A percentile compares a stretch with the other conserved stretches of the same genome.
Evolutionary conservation across 2,113 vertebrate species (phyloP).

Genomic region (Oxygymnocypris stewartii): DNA sequence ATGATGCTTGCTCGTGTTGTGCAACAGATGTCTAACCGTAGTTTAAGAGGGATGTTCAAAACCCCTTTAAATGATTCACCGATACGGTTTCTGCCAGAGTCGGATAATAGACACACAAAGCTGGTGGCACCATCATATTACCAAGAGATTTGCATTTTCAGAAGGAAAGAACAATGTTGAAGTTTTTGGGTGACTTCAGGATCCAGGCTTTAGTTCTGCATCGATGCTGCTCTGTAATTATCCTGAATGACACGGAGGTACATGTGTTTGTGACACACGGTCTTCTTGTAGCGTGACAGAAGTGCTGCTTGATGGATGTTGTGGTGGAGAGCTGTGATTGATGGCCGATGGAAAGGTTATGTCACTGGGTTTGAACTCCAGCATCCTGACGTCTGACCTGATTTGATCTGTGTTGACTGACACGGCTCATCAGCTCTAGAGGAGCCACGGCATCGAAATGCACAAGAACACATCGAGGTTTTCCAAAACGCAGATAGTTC

Average conservation of each 20-base stretch:
- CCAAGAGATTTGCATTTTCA: neutral
- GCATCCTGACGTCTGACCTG: slow-evolving; percentile 52
- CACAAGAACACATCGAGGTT: neutral
- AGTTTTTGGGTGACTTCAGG: neutral
- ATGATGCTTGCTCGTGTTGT: neutral
- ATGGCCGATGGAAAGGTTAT: slow-evolving; percentile 60
- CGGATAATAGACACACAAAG: slow-evolving; percentile 8
- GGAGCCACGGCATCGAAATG: neutral
- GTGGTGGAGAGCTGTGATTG: slow-evolving; percentile 65
- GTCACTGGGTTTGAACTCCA: slow-evolving; percentile 51
- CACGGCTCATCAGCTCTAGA: slow-evolving; percentile 40
- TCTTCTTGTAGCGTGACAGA: slow-evolving; percentile 14
- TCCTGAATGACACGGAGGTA: neutral
- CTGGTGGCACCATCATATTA: neutral
- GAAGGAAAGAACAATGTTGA: slow-evolving; percentile 10
- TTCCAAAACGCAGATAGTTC: neutral
- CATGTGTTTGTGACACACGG: neutral
- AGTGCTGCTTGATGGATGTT: slow-evolving; percentile 34
- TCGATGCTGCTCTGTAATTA: neutral
- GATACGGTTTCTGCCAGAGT: neutral
- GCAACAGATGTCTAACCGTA: neutral
- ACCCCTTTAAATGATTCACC: slow-evolving; percentile 23
- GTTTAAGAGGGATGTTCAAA: slow-evolving; percentile 10
- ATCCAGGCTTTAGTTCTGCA: neutral
- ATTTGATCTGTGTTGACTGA: slow-evolving; percentile 57